These are phyloP conservation scores for Dicyrtoma fusca DNA, from an alignment of 2,888 invertebrate species.

Conservation along the genomic window DNA sequence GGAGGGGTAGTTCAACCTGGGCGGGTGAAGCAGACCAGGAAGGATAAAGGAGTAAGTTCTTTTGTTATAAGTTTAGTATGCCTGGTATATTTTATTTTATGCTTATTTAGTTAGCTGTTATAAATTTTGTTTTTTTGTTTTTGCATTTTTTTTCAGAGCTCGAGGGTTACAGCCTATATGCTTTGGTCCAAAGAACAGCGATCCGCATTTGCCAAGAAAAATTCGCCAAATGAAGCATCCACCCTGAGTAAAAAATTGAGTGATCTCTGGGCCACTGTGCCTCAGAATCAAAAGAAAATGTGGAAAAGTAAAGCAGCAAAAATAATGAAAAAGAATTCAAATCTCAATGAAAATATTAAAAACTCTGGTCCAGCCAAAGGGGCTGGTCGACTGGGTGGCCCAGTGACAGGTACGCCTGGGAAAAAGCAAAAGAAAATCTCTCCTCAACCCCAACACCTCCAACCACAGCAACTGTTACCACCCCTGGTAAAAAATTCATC, in stretches of 20 bases:
- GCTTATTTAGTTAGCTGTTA: not conserved
- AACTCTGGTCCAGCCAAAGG: conserved; percentile 41
- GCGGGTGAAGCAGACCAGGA: conserved; percentile 74
- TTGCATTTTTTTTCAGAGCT: conserved; percentile 62
- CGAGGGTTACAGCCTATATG: conserved; percentile 85
- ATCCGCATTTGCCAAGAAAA: conserved; percentile 71
- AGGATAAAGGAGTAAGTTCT: conserved; percentile 71
- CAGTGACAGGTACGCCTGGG: not conserved
- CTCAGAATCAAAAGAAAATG: conserved; percentile 62
- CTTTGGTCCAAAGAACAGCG: conserved; percentile 83
- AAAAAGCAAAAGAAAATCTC: not conserved
- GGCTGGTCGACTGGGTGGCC: not conserved
- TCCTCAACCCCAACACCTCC: not conserved
- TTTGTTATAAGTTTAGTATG: not conserved
- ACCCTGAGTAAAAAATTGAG: conserved; percentile 71
- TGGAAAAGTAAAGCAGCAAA: conserved; percentile 60
- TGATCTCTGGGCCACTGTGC: conserved; percentile 84
- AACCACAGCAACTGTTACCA: not conserved
- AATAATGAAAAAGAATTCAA: conserved; percentile 56
- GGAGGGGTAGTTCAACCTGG: conserved; percentile 70
- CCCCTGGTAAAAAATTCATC: not conserved
- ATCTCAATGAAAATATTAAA: conserved; percentile 52
- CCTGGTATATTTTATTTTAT: not conserved
- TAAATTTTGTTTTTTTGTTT: conserved; percentile 19
- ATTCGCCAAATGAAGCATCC: conserved; percentile 58